Percentiles rank a stretch among this genome's conserved stretches.
Evolutionary conservation across 2,797 vertebrate genomes (phyloP).

Genomic region (Melanotaenia parkinsoni): DNA sequence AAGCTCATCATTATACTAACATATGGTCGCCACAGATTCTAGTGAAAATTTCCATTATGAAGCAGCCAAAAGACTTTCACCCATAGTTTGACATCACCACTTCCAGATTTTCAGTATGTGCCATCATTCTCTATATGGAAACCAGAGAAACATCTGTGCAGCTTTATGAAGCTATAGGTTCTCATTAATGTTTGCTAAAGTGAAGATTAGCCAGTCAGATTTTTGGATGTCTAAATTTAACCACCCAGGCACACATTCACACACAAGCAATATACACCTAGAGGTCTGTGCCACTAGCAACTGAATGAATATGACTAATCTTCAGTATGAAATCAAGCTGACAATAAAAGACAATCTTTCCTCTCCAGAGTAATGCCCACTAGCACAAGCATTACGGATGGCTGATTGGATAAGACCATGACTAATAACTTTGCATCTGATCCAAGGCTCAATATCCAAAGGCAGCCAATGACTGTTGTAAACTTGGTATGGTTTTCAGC

Average conservation of each 20-base stretch:
- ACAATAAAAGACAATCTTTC: conserved; percentile 72
- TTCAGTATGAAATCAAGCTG: conserved; percentile 67
- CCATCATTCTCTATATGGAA: not conserved
- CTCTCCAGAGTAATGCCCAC: conserved; percentile 64
- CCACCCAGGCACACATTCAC: conserved; percentile 13
- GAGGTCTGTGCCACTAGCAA: conserved; percentile 46
- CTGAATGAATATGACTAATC: conserved; percentile 66
- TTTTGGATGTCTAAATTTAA: conserved; percentile 34
- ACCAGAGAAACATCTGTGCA: not conserved
- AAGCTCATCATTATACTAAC: not conserved
- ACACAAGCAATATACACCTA: conserved; percentile 21
- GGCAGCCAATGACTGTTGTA: conserved; percentile 40
- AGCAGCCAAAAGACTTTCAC: not conserved
- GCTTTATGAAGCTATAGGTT: conserved; percentile 1
- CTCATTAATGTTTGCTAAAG: conserved; percentile 12
- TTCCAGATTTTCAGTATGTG: not conserved
- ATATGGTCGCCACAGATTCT: not conserved
- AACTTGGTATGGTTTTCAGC: conserved; percentile 28
- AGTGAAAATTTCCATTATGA: not conserved
- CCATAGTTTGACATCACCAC: not conserved
- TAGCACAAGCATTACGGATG: conserved; percentile 56
- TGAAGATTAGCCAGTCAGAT: conserved; percentile 30
- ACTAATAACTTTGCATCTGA: conserved; percentile 70
- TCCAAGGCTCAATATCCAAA: conserved; percentile 63
- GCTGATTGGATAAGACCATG: conserved; percentile 74